A percentile compares a stretch with the other conserved stretches of the same genome.
Conservation (phyloP, 2,797 vertebrate species). For the Pelobates cultripes region DNA sequence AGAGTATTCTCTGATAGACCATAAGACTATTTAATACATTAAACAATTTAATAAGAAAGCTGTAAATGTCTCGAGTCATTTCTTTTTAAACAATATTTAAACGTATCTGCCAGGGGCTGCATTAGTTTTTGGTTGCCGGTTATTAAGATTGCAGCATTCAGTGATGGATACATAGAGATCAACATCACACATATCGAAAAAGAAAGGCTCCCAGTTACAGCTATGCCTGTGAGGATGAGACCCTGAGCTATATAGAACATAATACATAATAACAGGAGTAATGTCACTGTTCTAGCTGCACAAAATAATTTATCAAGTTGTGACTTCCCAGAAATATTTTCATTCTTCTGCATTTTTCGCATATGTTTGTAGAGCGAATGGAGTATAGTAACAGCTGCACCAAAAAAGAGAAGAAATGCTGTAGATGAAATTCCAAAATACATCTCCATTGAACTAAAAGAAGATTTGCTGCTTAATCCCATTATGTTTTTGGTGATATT, state of each 20-base stretch:
- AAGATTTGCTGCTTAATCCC: not conserved
- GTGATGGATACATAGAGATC: not conserved
- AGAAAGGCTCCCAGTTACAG: not conserved
- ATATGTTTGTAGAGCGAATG: not conserved
- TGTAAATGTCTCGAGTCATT: too few species aligned
- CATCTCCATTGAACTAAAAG: not conserved
- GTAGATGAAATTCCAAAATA: not conserved
- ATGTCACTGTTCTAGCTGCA: conserved; percentile 3
- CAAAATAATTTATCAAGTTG: conserved; percentile 14
- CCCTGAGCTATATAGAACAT: not conserved
- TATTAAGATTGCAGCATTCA: conserved; percentile 8
- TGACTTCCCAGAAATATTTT: not conserved
- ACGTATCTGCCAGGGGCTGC: not conserved
- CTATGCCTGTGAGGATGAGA: not conserved
- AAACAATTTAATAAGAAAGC: too few species aligned
- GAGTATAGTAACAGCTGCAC: not conserved
- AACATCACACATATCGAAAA: not conserved
- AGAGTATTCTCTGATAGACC: too few species aligned
- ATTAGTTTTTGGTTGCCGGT: not conserved
- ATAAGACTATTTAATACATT: too few species aligned
- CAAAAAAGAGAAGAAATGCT: conserved; percentile 12
- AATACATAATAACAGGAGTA: not conserved
- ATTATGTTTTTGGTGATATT: not conserved
- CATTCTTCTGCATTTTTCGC: not conserved
- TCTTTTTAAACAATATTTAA: not conserved